Base-by-base conservation (phyloP, 2,113 vertebrate genomes). In the Indri indri region DNA sequence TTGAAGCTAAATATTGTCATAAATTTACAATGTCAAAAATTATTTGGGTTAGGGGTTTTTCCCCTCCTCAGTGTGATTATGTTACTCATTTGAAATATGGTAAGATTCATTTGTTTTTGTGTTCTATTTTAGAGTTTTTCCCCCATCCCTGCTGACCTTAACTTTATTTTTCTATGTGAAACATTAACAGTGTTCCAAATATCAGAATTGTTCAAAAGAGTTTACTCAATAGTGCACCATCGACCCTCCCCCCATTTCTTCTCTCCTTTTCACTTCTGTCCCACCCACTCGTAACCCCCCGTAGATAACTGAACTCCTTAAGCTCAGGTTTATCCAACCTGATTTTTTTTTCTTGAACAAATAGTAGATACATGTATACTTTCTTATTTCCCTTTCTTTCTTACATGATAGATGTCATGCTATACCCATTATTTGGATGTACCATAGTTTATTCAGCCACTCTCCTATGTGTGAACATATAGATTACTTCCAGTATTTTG, bases 21-120 rank as follows among this genome's bases (percentile, higher is more conserved):
- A 87, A 87, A 81, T 82, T 91, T 87, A 81, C 73, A 32, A 65
- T 63, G 22, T 65, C 63, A 80, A 63, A 94, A 86, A 66, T 81
- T 47, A 66, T 27, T 42, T 94, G 70, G 30, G 13, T 50, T 68
- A 81, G 10, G 52, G 18, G 27, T 88, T 57, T 63, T 34, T 34
- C 5, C 27, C n/a, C 20, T 54, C 13, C 47, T 71, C 45, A 8
- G 17, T 86, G 50, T 63, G 50, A 76, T 82, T 87, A 34, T 65
- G 25, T 73, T 54, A 80, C 22, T 80, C n/a, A 65, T 65, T 85
- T 54, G 71, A 90, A 90, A 90, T 79, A 79, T 23, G 11, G 5
- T 63, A 71, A 50, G 6, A 16, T 91, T 86, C 27, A 16, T 86
- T 61, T 30, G 20, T 23, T 94, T 93, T 79, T 68, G 17, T 87